These are phyloP conservation scores for Carassius carassius DNA, from an alignment of 2,113 vertebrate genomes.

Conservation along the genomic window DNA sequence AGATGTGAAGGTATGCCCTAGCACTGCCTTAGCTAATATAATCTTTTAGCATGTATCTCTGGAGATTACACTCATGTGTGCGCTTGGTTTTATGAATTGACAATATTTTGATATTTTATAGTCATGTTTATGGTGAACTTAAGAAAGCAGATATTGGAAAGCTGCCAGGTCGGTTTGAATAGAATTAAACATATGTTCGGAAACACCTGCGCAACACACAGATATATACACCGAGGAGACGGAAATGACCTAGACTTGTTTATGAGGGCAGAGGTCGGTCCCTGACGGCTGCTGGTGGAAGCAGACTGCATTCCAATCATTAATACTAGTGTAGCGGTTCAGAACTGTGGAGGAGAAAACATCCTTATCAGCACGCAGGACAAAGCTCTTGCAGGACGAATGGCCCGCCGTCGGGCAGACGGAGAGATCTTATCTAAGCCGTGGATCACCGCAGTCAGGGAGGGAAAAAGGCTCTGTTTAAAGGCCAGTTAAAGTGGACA, in stretches of 20 bases:
- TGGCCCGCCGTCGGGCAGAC: conserved; percentile 73
- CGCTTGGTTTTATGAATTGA: conserved; percentile 33
- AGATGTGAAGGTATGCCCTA: conserved; percentile 20
- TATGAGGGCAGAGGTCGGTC: conserved; percentile 64
- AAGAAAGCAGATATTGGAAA: conserved; percentile 18
- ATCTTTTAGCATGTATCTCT: conserved; percentile 22
- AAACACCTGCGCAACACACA: conserved; percentile 20
- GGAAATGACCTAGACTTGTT: conserved; percentile 20
- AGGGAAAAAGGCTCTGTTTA: conserved; percentile 31
- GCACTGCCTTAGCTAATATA: conserved; percentile 32
- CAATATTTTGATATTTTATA: conserved; percentile 34
- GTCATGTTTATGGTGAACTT: conserved; percentile 11
- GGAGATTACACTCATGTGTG: conserved; percentile 26
- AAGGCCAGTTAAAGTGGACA: conserved; percentile 41
- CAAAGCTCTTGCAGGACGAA: conserved; percentile 74
- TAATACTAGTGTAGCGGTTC: conserved; percentile 61
- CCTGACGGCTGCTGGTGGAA: conserved; percentile 61
- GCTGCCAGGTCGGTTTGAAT: conserved; percentile 14
- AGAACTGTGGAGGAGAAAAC: conserved; percentile 62
- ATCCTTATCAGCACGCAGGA: conserved; percentile 78
- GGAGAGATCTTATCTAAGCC: conserved; percentile 76
- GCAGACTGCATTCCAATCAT: conserved; percentile 68
- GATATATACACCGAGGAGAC: neutral
- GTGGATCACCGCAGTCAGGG: conserved; percentile 29
- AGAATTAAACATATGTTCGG: conserved; percentile 32